A percentile compares a stretch with the other conserved stretches of the same genome.
Evolutionary conservation across 2,113 vertebrate genomes (phyloP).

Genomic region (Brachionichthys hirsutus): DNA sequence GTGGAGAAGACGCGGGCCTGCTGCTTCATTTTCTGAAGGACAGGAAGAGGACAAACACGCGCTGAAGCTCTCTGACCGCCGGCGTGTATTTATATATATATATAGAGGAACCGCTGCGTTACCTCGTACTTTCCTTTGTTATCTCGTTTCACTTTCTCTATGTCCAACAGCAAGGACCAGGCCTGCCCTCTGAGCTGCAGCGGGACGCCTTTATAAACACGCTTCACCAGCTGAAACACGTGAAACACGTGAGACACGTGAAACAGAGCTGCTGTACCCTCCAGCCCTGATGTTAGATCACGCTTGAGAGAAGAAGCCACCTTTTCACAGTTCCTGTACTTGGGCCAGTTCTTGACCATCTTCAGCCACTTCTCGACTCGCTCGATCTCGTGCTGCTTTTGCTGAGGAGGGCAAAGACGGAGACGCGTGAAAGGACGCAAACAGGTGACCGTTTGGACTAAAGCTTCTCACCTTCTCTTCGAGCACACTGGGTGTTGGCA

Average conservation of each 20-base stretch:
- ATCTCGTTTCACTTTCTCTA: constrained; percentile 82
- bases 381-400: constrained; percentile 87
- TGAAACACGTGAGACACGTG: constrained; percentile 21
- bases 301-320: constrained; percentile 64
- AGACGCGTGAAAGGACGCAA: neutral
- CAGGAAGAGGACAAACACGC: neutral
- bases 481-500: constrained; percentile 81
- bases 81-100: neutral
- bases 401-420: constrained; percentile 64
- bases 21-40: constrained; percentile 87
- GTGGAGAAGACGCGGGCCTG: constrained; percentile 84
- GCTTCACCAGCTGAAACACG: constrained; percentile 83
- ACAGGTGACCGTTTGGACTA: neutral
- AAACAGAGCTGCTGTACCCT: neutral
- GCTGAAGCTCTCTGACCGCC: neutral
- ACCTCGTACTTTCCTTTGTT: constrained; percentile 89
- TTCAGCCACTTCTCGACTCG: constrained; percentile 91
- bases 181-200: constrained; percentile 89
- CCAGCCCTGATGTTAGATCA: no score
- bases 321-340: constrained; percentile 90
- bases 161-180: constrained; percentile 87
- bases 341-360: constrained; percentile 92
- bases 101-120: constrained; percentile 9
- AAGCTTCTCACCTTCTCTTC: constrained; percentile 85
- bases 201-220: constrained; percentile 91